Conservation (phyloP, 2,797 vertebrate genomes). For the Gymnoscopelus microlampas region DNA sequence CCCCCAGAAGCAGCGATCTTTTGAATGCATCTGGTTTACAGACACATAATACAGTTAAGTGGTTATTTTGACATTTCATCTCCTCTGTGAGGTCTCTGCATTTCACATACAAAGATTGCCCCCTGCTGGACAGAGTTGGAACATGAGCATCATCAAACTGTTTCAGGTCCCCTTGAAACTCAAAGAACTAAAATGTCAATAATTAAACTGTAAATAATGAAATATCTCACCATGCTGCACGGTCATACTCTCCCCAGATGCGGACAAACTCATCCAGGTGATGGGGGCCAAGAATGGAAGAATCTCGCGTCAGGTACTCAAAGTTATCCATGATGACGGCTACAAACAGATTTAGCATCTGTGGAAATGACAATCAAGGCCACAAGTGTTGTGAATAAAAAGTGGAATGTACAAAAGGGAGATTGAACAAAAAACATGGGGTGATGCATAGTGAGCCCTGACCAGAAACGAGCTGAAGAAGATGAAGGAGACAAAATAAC, state of each 20-base stretch:
- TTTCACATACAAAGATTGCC: slow-evolving; percentile 49
- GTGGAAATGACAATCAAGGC: slow-evolving; percentile 9
- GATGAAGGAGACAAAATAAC: slow-evolving; percentile 99
- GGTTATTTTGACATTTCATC: no score
- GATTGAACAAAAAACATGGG: background rate
- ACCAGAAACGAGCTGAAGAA: slow-evolving; percentile 99
- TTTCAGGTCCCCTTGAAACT: background rate
- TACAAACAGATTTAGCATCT: slow-evolving; percentile 99
- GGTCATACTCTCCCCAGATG: slow-evolving; percentile 98
- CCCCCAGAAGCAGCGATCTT: no score
- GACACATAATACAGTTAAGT: no score
- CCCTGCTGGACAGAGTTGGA: slow-evolving; percentile 63
- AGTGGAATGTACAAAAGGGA: background rate
- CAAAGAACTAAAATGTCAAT: background rate
- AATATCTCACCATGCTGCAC: slow-evolving; percentile 90
- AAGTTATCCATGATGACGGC: slow-evolving; percentile 99
- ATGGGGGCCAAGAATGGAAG: slow-evolving; percentile 97
- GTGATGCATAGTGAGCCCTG: slow-evolving; percentile 49
- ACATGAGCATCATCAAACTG: slow-evolving; percentile 3
- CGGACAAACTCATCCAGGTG: slow-evolving; percentile 98
- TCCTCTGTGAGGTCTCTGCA: background rate
- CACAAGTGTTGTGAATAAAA: background rate
- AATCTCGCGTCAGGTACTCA: slow-evolving; percentile 97
- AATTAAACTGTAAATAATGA: background rate
- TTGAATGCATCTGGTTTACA: no score